A percentile compares a stretch with the other conserved stretches of the same genome.
Conservation (phyloP, 2,888 invertebrate species). For the Periphyllus acericola region DNA sequence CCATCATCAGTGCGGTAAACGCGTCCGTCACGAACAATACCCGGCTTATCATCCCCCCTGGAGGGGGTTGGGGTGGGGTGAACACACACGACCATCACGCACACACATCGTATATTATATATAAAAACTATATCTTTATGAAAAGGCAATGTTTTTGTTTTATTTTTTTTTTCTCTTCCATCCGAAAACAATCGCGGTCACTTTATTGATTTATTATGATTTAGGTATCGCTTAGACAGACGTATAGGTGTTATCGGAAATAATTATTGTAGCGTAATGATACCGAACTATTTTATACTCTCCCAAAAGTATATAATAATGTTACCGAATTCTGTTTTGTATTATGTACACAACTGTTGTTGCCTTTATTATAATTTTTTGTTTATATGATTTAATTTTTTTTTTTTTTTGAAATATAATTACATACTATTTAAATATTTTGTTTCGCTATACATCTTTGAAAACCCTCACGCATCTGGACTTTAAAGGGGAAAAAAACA, state of each 20-base stretch:
- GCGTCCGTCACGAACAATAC: too few relatives aligned
- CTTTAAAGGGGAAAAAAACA: neutral
- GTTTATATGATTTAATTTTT: constrained; percentile 56
- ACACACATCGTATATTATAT: neutral
- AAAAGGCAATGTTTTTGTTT: constrained; percentile 58
- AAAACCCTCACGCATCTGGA: constrained; percentile 2
- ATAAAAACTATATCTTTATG: constrained; percentile 27
- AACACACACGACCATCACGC: neutral
- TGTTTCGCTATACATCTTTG: constrained; percentile 45
- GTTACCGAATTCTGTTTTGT: constrained; percentile 60
- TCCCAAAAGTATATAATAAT: constrained; percentile 49
- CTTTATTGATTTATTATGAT: constrained; percentile 30
- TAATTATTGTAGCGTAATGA: constrained; percentile 51
- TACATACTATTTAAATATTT: constrained; percentile 46
- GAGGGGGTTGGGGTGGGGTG: too few relatives aligned
- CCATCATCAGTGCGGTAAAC: too few relatives aligned
- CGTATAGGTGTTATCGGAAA: constrained; percentile 47
- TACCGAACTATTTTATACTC: constrained; percentile 57
- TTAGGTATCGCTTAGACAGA: constrained; percentile 44
- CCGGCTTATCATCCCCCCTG: too few relatives aligned
- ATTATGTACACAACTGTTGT: constrained; percentile 58
- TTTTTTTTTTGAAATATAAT: constrained; percentile 57
- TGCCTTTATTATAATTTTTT: constrained; percentile 60
- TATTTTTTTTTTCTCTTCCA: constrained; percentile 59
- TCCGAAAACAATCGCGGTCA: constrained; percentile 36